Percentiles rank a stretch among this genome's conserved stretches.
Conservation (phyloP, 2,888 invertebrate species). For the Pachymerium ferrugineum region DNA sequence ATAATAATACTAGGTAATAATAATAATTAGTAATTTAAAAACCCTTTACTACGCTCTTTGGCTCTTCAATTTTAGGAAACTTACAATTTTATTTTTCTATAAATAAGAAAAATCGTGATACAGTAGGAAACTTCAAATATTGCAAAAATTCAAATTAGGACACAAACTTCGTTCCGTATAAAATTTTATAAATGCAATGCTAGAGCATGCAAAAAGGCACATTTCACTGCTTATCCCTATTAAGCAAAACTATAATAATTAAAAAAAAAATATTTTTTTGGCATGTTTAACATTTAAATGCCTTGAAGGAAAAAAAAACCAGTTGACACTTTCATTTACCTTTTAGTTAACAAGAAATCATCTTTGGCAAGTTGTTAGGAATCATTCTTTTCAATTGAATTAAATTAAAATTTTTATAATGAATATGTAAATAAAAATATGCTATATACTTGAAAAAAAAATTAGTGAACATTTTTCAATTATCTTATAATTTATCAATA, state of each 20-base stretch:
- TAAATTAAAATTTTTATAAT: not conserved
- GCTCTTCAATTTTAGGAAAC: conserved; percentile 2
- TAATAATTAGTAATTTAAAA: conserved; percentile 7
- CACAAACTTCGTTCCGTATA: conserved; percentile 12
- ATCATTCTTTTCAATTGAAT: conserved; percentile 5
- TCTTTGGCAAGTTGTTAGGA: conserved; percentile 22
- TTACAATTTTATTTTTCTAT: not conserved
- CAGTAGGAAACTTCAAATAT: conserved; percentile 24
- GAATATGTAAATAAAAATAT: conserved; percentile 1
- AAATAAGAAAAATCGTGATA: conserved; percentile 23
- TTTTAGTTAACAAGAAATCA: conserved; percentile 3
- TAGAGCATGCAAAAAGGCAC: conserved; percentile 33
- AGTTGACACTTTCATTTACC: not conserved
- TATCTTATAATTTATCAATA: not conserved
- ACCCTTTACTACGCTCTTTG: conserved; percentile 20
- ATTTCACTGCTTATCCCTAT: conserved; percentile 7
- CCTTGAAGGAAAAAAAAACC: conserved; percentile 7
- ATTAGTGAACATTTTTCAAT: conserved; percentile 4
- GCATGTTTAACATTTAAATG: conserved; percentile 17
- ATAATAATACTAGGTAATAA: not conserved
- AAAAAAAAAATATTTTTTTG: not conserved
- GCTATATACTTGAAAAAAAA: too few species aligned
- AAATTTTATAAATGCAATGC: conserved; percentile 30
- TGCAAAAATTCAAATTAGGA: conserved; percentile 7
- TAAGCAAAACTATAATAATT: conserved; percentile 18